Percentiles rank a stretch among this genome's conserved stretches.
Evolutionary conservation across 2,888 invertebrate species (phyloP).

Genomic region (Dascillus cervinus): DNA sequence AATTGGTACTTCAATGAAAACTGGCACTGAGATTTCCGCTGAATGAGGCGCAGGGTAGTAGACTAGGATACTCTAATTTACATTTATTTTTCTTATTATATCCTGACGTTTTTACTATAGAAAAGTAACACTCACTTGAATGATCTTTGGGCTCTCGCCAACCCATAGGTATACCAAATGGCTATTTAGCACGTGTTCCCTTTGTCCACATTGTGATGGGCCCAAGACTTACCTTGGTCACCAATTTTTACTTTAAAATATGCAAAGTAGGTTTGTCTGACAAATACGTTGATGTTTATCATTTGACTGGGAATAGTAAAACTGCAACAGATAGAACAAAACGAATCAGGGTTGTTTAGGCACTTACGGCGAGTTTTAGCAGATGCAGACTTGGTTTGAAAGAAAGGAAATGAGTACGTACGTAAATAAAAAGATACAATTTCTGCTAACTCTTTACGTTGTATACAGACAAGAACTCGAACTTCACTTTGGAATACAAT

Average conservation of each 20-base stretch:
- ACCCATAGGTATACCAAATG: no score
- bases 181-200: neutral
- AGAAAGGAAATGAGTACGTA: no score
- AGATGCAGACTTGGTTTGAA: no score
- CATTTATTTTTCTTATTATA: constrained; percentile 2
- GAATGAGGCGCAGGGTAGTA: no score
- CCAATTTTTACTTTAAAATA: no score
- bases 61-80: constrained; percentile 1
- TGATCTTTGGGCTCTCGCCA: neutral
- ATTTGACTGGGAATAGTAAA: no score
- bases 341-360: neutral
- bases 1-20: constrained; percentile 3
- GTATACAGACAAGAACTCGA: no score
- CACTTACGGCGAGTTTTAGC: neutral
- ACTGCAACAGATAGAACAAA: neutral
- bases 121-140: neutral
- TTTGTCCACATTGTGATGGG: neutral
- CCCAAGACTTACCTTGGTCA: neutral
- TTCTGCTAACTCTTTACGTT: no score
- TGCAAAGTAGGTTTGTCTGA: neutral
- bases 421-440: no score
- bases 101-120: constrained; percentile 1
- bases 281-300: neutral
- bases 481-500: no score
- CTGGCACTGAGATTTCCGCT: no score